These are phyloP conservation scores for Callocephalon fimbriatum DNA, from an alignment of 2,113 vertebrate genomes.

Conservation along the genomic window DNA sequence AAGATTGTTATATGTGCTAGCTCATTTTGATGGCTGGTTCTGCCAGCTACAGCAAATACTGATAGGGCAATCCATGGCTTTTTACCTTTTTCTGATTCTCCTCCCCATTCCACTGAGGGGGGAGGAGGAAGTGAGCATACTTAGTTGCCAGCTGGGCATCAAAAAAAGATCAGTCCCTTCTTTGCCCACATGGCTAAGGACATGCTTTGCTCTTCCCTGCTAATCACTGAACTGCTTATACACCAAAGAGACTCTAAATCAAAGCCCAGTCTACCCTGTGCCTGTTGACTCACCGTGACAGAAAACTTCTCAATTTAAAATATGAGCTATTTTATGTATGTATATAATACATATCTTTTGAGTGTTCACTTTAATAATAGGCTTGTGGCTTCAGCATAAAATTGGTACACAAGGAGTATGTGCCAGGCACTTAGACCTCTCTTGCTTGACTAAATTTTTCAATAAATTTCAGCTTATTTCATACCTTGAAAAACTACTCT, in stretches of 20 bases:
- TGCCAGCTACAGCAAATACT: too few species aligned
- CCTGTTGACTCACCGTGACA: not conserved
- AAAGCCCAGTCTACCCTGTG: not conserved
- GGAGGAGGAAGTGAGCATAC: not conserved
- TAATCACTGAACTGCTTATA: not conserved
- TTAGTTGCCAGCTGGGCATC: fast-evolving
- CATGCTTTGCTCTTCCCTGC: fast-evolving
- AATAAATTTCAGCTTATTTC: not conserved
- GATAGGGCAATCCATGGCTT: not conserved
- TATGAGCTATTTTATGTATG: not conserved
- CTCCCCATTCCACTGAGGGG: not conserved
- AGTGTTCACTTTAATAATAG: not conserved
- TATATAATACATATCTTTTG: not conserved
- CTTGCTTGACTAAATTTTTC: not conserved
- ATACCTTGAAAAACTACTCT: not conserved
- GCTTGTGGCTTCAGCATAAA: not conserved
- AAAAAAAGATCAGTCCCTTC: not conserved
- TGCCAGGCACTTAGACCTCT: not conserved
- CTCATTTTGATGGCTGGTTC: too few species aligned
- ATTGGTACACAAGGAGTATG: not conserved
- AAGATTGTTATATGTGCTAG: too few species aligned
- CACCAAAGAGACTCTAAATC: not conserved
- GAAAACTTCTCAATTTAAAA: not conserved
- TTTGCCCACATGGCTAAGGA: not conserved
- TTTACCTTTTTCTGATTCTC: not conserved